phyloP scores from a whole-genome alignment of 1,140 invertebrate genomes.

The Brachionus rubens region DNA sequence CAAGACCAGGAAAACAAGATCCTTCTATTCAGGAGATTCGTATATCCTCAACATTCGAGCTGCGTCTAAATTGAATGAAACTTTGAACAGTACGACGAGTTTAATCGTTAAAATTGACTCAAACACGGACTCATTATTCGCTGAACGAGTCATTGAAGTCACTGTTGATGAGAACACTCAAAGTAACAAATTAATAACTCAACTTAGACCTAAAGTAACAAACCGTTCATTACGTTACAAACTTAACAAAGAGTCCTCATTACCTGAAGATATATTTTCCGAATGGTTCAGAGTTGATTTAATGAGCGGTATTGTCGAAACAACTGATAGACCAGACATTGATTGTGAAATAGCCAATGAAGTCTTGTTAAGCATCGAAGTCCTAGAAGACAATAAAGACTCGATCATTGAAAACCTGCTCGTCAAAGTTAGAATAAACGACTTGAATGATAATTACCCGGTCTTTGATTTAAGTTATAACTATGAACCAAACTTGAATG shows the following conservation, averaged over 20 bases:
- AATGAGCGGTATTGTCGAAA: background rate
- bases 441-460: slow-evolving; percentile 39
- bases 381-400: background rate
- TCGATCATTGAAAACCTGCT: slow-evolving; percentile 8
- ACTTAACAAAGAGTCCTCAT: slow-evolving; percentile 8
- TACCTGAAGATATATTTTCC: background rate
- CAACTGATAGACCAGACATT: background rate
- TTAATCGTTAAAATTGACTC: slow-evolving; percentile 28
- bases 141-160: slow-evolving; percentile 3
- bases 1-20: slow-evolving; percentile 32
- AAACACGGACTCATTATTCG: slow-evolving; percentile 6
- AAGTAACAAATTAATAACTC: background rate
- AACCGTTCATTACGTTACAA: background rate
- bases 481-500: slow-evolving; percentile 31
- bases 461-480: slow-evolving; percentile 24
- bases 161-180: background rate
- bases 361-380: slow-evolving; percentile 26
- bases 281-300: slow-evolving; percentile 27
- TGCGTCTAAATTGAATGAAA: background rate
- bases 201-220: background rate
- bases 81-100: slow-evolving; percentile 2
- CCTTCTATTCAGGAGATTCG: slow-evolving; percentile 15
- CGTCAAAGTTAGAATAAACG: slow-evolving; percentile 31
- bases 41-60: slow-evolving; percentile 1
- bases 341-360: slow-evolving; percentile 34